Evolutionary conservation across 2,888 invertebrate genomes (phyloP).

Genomic region (Apamea anceps): DNA sequence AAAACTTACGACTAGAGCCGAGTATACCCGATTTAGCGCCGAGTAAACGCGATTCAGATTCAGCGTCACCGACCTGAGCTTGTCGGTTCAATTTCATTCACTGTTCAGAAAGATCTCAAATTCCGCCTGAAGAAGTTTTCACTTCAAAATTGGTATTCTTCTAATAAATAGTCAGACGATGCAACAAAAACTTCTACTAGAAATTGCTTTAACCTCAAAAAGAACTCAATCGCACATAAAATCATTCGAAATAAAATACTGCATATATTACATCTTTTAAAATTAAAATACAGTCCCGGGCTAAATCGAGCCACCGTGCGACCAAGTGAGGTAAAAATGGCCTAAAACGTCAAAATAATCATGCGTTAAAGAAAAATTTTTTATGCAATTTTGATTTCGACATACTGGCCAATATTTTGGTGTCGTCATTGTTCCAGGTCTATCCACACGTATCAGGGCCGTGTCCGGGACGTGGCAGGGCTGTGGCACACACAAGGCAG

Average conservation of each 20-base stretch:
- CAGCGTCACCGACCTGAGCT: background rate
- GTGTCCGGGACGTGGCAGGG: too few relatives aligned
- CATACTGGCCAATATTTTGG: too few relatives aligned
- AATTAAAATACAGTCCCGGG: background rate
- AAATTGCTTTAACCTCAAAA: constrained; percentile 73
- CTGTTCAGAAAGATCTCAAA: background rate
- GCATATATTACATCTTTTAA: constrained; percentile 44
- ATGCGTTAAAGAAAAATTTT: background rate
- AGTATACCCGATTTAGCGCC: background rate
- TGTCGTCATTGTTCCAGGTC: too few relatives aligned
- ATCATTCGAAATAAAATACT: constrained; percentile 53
- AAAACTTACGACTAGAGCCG: background rate
- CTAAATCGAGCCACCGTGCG: background rate
- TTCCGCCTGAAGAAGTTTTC: too few relatives aligned
- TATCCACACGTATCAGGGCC: too few relatives aligned
- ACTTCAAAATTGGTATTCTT: background rate
- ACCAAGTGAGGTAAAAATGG: background rate
- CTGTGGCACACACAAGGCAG: too few relatives aligned
- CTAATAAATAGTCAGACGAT: constrained; percentile 16
- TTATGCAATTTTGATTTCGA: background rate
- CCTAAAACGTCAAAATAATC: background rate
- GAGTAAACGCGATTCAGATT: too few relatives aligned
- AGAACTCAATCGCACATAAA: constrained; percentile 67
- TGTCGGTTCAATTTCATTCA: background rate
- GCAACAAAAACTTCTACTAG: constrained; percentile 60